Evolutionary conservation across 2,797 vertebrate genomes (phyloP).

Genomic region (Melanotaenia maccullochi): DNA sequence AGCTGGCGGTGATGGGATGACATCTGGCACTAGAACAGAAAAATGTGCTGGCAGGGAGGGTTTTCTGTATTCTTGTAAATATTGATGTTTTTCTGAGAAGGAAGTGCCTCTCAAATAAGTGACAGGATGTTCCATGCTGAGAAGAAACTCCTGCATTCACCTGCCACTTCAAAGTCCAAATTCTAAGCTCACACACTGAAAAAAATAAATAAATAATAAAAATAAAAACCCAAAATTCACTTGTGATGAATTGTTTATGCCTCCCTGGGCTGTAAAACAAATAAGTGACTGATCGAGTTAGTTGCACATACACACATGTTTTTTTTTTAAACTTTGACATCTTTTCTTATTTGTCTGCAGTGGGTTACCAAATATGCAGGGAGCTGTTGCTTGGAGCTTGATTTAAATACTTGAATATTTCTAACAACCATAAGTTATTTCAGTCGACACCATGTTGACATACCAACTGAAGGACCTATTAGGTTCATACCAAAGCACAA

Average conservation of each 20-base stretch:
- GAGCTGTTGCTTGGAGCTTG: not conserved
- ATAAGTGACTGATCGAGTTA: conserved; percentile 14
- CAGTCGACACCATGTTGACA: conserved; percentile 18
- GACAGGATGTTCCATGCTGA: conserved; percentile 64
- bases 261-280: conserved; percentile 16
- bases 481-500: not conserved
- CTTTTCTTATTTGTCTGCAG: conserved; percentile 9
- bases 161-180: conserved; percentile 58
- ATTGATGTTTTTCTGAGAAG: conserved; percentile 80
- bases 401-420: conserved; percentile 15
- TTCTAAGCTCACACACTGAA: conserved; percentile 6
- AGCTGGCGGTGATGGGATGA: conserved; percentile 63
- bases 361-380: not conserved
- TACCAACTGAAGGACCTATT: not conserved
- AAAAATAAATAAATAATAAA: not conserved
- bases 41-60: conserved; percentile 47
- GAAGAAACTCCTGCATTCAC: conserved; percentile 63
- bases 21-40: conserved; percentile 70
- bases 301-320: conserved; percentile 1
- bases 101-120: conserved; percentile 71
- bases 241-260: conserved; percentile 33
- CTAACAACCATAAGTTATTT: conserved; percentile 11
- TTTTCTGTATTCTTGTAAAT: conserved; percentile 76
- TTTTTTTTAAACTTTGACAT: not conserved
- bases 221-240: conserved; percentile 18